phyloP scores from a whole-genome alignment of 2,113 vertebrate species.

The Prietella phreatophila region DNA sequence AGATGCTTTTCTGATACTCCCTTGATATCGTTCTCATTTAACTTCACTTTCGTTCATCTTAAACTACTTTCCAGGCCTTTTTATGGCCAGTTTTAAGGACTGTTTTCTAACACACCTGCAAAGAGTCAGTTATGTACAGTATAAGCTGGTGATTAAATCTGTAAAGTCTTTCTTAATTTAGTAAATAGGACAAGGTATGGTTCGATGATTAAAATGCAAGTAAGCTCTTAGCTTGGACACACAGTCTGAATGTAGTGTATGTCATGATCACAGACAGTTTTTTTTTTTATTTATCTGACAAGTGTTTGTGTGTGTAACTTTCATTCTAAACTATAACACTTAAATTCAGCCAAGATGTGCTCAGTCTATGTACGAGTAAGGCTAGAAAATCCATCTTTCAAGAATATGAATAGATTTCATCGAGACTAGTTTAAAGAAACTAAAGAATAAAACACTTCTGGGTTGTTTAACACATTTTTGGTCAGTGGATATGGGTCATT shows the following conservation, averaged over 20 bases:
- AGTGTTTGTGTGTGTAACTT: too few species aligned
- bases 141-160: not conserved
- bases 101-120: not conserved
- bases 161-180: not conserved
- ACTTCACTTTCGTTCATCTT: not conserved
- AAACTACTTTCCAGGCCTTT: not conserved
- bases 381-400: too few species aligned
- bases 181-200: not conserved
- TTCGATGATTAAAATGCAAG: not conserved
- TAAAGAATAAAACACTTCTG: too few species aligned
- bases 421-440: too few species aligned
- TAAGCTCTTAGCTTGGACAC: not conserved
- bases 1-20: constrained; percentile 11
- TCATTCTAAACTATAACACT: too few species aligned
- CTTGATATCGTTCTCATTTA: not conserved
- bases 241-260: not conserved
- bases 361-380: too few species aligned
- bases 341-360: too few species aligned
- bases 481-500: not conserved
- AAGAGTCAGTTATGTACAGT: not conserved
- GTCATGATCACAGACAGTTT: not conserved
- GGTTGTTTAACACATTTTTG: not conserved
- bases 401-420: too few species aligned
- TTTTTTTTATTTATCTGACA: too few species aligned
- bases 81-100: not conserved